Percentiles rank a stretch among this genome's conserved stretches.
Evolutionary conservation across 2,113 vertebrate genomes (phyloP).

Genomic region (Chaenogobius annularis): DNA sequence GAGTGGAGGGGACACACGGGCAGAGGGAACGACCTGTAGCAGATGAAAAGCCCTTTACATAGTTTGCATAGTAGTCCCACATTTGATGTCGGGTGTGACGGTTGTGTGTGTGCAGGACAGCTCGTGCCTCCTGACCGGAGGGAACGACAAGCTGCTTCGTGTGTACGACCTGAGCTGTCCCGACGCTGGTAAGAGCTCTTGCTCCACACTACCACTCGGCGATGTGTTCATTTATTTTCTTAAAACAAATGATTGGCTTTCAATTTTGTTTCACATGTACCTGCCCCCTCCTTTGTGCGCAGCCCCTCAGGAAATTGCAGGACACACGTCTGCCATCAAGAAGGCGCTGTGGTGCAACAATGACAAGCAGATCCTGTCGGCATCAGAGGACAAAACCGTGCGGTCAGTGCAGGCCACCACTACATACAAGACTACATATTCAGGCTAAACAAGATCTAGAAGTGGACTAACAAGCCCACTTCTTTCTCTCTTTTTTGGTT

Average conservation of each 20-base stretch:
- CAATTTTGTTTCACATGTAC: neutral
- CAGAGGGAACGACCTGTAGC: too few relatives aligned
- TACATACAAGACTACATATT: neutral
- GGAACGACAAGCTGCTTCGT: conserved; percentile 94
- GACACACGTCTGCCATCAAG: conserved; percentile 94
- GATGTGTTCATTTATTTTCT: too few relatives aligned
- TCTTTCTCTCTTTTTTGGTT: neutral
- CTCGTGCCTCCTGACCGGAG: conserved; percentile 89
- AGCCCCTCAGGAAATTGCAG: conserved; percentile 91
- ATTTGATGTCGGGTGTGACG: neutral
- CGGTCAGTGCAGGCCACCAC: conserved; percentile 76
- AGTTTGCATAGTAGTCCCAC: too few relatives aligned
- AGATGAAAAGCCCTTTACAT: too few relatives aligned
- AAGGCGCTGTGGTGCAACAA: conserved; percentile 95
- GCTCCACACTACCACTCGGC: too few relatives aligned
- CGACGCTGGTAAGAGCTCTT: conserved; percentile 82
- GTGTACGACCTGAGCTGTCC: conserved; percentile 93
- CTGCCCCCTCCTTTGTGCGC: conserved; percentile 6
- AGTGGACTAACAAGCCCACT: neutral
- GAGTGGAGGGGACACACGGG: too few relatives aligned
- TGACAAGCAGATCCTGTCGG: conserved; percentile 93
- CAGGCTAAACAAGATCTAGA: too few relatives aligned
- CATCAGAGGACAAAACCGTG: conserved; percentile 94
- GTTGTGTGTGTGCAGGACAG: conserved; percentile 82
- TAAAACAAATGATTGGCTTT: too few relatives aligned